Evolutionary conservation across 2,888 invertebrate genomes (phyloP).

Genomic region (Embidobia sp.): DNA sequence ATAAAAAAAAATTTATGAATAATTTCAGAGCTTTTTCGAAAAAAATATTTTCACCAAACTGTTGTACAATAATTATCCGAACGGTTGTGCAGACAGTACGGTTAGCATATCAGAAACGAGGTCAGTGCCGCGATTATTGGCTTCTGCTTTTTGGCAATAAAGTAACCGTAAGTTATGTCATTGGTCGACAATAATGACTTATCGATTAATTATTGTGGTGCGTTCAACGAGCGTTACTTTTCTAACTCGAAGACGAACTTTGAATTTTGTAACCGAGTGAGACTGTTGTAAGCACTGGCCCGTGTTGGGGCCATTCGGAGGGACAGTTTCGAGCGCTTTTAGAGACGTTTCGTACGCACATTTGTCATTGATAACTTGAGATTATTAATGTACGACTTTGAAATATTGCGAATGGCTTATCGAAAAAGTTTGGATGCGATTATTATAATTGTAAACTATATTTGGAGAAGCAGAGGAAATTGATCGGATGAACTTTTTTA

Average conservation of each 20-base stretch:
- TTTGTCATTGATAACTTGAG: conserved; percentile 2
- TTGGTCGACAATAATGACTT: conserved; percentile 52
- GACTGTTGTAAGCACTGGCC: conserved; percentile 26
- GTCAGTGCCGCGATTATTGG: conserved; percentile 41
- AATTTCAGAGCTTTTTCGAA: no score
- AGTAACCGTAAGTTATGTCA: conserved; percentile 25
- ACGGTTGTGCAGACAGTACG: conserved; percentile 39
- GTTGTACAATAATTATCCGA: no score
- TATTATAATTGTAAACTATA: no score
- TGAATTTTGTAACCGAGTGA: conserved; percentile 30
- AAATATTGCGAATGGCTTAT: neutral
- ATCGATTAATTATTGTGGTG: conserved; percentile 18
- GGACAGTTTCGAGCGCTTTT: conserved; percentile 12
- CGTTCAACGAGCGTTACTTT: conserved; percentile 19
- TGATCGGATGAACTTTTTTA: no score
- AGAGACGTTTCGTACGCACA: conserved; percentile 24
- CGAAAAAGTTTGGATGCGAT: no score
- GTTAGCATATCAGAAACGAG: conserved; percentile 29
- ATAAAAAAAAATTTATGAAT: no score
- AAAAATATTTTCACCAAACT: no score
- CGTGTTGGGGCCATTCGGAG: conserved; percentile 1
- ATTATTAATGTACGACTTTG: neutral
- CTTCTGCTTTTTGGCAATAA: conserved; percentile 38
- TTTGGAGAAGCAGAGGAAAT: no score
- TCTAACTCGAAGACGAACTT: conserved; percentile 31